These are phyloP conservation scores for Theristicus caerulescens DNA, from an alignment of 2,113 vertebrate genomes.

Conservation along the genomic window DNA sequence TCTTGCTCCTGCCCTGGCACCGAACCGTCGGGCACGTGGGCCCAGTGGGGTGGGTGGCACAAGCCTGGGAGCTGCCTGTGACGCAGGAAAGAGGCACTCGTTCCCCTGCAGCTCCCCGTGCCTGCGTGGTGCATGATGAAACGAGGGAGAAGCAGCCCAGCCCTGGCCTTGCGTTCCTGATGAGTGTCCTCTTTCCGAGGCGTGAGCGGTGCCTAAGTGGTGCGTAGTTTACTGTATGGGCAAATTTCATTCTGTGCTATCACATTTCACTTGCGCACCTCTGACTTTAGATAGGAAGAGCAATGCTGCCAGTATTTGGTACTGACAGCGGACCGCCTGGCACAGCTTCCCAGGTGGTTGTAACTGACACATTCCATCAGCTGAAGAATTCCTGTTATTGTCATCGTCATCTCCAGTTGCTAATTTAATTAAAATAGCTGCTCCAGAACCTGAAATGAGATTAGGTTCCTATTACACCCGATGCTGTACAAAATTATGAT, in stretches of 20 bases:
- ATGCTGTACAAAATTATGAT: background rate
- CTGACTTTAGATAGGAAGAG: background rate
- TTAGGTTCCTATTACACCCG: background rate
- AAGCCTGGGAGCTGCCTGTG: background rate
- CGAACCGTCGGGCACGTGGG: fast-evolving
- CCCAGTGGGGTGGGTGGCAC: background rate
- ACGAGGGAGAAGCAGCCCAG: background rate
- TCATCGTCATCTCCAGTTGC: background rate
- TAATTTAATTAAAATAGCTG: background rate
- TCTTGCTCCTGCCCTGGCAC: background rate
- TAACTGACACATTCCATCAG: background rate
- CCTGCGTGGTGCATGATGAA: background rate
- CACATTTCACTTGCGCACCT: fast-evolving
- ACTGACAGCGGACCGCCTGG: fast-evolving
- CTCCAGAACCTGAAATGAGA: background rate
- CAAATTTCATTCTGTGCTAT: background rate
- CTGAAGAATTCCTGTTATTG: background rate
- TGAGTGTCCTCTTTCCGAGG: background rate
- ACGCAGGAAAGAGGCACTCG: fast-evolving
- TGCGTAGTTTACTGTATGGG: fast-evolving
- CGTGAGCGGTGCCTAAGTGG: fast-evolving
- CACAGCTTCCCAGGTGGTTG: background rate
- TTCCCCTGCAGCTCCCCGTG: background rate
- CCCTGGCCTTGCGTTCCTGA: background rate
- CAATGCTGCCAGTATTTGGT: background rate